Percentiles rank a stretch among this genome's conserved stretches.
These are phyloP conservation scores for Rhinichthys klamathensis DNA, from an alignment of 2,113 vertebrate species.

Conservation along the genomic window DNA sequence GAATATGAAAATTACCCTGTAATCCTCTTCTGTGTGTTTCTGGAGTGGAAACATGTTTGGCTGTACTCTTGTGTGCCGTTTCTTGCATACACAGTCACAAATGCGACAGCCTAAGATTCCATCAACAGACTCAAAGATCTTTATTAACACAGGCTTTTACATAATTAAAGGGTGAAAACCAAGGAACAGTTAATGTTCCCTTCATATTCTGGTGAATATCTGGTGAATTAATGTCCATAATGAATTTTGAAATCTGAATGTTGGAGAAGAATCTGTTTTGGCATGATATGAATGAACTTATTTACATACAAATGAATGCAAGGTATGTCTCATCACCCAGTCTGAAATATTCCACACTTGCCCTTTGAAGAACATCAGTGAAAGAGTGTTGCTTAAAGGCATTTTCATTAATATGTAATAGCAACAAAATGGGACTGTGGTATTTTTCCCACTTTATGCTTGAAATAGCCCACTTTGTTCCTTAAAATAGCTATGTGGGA, in stretches of 20 bases:
- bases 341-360: neutral
- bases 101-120: neutral
- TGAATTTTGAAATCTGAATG: neutral
- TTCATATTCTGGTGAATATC: neutral
- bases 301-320: neutral
- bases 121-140: conserved; percentile 3
- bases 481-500: neutral
- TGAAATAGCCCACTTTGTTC: neutral
- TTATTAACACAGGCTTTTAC: neutral
- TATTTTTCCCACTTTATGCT: neutral
- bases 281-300: neutral
- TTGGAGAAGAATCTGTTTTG: neutral
- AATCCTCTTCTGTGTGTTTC: neutral
- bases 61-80: neutral
- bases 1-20: neutral
- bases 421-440: neutral
- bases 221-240: neutral
- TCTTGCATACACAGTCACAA: conserved; percentile 10
- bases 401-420: conserved; percentile 27
- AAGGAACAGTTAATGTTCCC: neutral
- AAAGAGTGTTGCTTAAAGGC: neutral
- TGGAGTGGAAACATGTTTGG: conserved; percentile 20
- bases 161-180: neutral
- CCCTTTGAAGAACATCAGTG: conserved; percentile 17
- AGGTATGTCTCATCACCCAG: conserved; percentile 1